phyloP scores from a whole-genome alignment of 2,888 invertebrate species.

The Eueremaeus valkanovi region DNA sequence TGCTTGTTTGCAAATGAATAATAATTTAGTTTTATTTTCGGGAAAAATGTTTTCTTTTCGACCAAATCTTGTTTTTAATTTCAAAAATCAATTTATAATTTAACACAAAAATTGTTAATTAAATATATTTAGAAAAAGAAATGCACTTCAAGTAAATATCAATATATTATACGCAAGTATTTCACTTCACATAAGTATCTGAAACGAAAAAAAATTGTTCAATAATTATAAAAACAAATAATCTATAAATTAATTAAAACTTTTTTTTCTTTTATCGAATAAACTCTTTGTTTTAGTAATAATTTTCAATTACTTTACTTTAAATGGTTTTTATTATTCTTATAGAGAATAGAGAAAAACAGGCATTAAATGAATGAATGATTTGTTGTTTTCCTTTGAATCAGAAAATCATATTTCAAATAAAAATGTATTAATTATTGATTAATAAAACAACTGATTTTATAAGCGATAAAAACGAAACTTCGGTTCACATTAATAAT shows the following conservation, averaged over 20 bases:
- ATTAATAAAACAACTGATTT: background rate
- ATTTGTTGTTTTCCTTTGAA: background rate
- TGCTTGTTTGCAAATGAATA: no score
- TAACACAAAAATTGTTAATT: background rate
- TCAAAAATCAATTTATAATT: no score
- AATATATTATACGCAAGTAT: background rate
- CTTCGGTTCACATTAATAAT: background rate
- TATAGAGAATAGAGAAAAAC: background rate
- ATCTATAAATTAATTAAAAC: background rate
- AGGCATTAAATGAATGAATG: constrained; percentile 15
- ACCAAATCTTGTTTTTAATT: no score
- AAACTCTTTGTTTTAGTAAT: background rate
- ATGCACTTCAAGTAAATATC: background rate
- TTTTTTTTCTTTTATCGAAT: background rate
- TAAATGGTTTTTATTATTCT: constrained; percentile 4
- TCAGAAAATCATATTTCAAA: background rate
- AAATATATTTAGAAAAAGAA: background rate
- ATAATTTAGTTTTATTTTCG: no score
- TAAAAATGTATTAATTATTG: constrained; percentile 6
- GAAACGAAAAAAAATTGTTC: background rate
- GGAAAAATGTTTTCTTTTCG: no score
- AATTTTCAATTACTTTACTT: background rate
- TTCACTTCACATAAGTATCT: background rate
- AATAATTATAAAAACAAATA: background rate
- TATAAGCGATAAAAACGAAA: background rate